A percentile compares a stretch with the other conserved stretches of the same genome.
These are phyloP conservation scores for Sinocyclocheilus grahami DNA, from an alignment of 2,113 vertebrate species.

Conservation along the genomic window DNA sequence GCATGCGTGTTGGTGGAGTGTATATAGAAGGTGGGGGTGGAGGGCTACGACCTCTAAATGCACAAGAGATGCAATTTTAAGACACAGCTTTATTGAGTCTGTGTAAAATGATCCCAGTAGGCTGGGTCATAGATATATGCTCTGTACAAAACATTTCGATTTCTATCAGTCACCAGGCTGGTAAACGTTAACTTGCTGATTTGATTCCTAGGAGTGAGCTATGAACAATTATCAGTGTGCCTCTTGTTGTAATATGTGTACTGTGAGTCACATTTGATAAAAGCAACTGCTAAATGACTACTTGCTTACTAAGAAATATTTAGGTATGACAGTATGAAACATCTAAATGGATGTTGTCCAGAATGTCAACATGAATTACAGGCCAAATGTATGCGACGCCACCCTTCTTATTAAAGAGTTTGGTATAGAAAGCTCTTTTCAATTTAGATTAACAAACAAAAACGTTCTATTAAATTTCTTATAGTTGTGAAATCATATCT, in stretches of 20 bases:
- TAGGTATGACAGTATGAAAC: not conserved
- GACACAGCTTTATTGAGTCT: slow-evolving; percentile 36
- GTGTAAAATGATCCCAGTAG: slow-evolving; percentile 45
- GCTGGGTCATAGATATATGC: not conserved
- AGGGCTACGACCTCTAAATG: slow-evolving; percentile 36
- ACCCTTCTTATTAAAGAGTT: not conserved
- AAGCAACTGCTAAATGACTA: not conserved
- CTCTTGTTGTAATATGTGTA: not conserved
- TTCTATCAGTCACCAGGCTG: not conserved
- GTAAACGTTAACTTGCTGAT: not conserved
- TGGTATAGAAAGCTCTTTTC: too few relatives aligned
- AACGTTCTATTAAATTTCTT: not conserved
- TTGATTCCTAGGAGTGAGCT: not conserved
- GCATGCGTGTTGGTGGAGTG: not conserved
- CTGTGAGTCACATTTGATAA: not conserved
- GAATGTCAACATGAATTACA: not conserved
- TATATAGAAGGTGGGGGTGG: not conserved
- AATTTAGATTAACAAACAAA: too few relatives aligned
- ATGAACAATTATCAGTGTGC: not conserved
- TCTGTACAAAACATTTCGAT: slow-evolving; percentile 1
- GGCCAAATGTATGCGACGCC: not conserved
- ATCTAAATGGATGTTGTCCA: not conserved
- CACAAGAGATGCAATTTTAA: slow-evolving; percentile 38
- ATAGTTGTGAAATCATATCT: not conserved
- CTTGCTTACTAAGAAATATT: not conserved